Conservation (phyloP, 1,140 invertebrate genomes). For the Calycopis cecrops region DNA sequence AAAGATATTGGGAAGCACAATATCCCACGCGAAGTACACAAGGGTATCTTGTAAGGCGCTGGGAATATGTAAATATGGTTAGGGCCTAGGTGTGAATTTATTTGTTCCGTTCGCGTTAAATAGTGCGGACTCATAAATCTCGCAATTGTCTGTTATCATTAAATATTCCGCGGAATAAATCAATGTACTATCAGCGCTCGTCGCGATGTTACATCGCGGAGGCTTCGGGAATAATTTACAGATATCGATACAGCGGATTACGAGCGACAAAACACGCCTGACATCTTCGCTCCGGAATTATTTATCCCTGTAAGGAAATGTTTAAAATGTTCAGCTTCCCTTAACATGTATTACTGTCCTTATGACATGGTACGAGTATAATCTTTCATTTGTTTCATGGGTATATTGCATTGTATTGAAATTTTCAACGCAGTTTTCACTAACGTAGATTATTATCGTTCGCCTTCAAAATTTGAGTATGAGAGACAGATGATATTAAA, state of each 20-base stretch:
- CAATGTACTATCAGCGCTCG: slow-evolving; percentile 59
- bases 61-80: slow-evolving; percentile 49
- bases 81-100: slow-evolving; percentile 60
- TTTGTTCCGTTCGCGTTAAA: slow-evolving; percentile 54
- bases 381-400: too few relatives aligned
- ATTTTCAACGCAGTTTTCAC: too few relatives aligned
- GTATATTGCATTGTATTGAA: too few relatives aligned
- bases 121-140: slow-evolving; percentile 60
- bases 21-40: too few relatives aligned
- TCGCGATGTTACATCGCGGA: slow-evolving; percentile 55
- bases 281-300: slow-evolving; percentile 30
- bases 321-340: slow-evolving; percentile 21
- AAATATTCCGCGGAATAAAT: slow-evolving; percentile 69
- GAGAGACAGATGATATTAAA: too few relatives aligned
- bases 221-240: slow-evolving; percentile 61
- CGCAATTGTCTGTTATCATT: slow-evolving; percentile 69
- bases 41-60: slow-evolving; percentile 17
- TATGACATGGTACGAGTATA: too few relatives aligned
- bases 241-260: slow-evolving; percentile 56
- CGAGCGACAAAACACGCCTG: slow-evolving; percentile 42
- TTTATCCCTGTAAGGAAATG: slow-evolving; percentile 29
- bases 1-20: too few relatives aligned
- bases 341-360: background rate
- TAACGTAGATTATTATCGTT: too few relatives aligned
- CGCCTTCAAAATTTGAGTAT: too few relatives aligned